These are phyloP conservation scores for Lycocorax pyrrhopterus DNA, from an alignment of 2,113 vertebrate species.

Conservation along the genomic window DNA sequence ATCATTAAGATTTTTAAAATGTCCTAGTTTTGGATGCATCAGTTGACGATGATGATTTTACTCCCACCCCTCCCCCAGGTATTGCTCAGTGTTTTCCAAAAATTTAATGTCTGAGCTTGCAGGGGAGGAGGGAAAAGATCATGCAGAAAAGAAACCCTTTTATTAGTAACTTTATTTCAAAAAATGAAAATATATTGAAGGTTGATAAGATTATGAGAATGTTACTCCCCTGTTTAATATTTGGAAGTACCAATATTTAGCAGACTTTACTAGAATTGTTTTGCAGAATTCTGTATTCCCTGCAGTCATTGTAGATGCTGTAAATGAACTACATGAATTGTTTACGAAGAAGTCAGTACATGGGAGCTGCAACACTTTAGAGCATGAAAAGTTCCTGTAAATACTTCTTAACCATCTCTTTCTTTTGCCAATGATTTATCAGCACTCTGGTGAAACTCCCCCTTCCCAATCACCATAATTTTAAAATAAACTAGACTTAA, in stretches of 20 bases:
- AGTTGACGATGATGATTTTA: neutral
- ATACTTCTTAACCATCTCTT: neutral
- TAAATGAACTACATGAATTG: neutral
- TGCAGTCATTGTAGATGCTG: neutral
- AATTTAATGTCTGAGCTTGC: neutral
- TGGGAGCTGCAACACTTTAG: neutral
- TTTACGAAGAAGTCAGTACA: neutral
- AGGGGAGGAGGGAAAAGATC: neutral
- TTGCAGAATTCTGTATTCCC: neutral
- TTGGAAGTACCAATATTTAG: neutral
- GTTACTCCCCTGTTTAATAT: neutral
- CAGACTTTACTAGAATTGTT: neutral
- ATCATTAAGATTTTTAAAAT: neutral
- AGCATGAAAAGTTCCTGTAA: neutral
- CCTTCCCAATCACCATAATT: neutral
- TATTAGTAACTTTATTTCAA: neutral
- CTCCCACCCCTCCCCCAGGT: neutral
- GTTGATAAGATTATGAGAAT: neutral
- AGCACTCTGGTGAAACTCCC: neutral
- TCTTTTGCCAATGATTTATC: neutral
- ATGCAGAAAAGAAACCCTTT: neutral
- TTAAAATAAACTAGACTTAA: neutral
- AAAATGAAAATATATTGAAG: neutral
- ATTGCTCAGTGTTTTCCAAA: constrained; percentile 13
- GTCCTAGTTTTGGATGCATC: neutral